Evolutionary conservation across 2,797 vertebrate genomes (phyloP), one percentile per base, ranked within the genome.

Genomic region (Denticeps clupeoides): DNA sequence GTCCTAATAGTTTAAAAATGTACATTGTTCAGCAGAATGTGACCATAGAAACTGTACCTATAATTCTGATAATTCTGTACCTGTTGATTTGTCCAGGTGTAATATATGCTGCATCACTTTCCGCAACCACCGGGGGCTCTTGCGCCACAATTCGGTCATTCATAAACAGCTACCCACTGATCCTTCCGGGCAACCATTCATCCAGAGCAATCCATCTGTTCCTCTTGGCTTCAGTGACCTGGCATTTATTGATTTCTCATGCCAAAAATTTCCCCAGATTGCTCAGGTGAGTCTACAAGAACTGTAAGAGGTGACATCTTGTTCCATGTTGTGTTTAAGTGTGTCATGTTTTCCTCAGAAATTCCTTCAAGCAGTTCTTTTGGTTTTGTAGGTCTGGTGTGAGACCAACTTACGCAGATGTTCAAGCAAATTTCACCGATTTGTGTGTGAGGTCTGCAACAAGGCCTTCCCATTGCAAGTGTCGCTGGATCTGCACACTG

Each of bases 201-300:
- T 97, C 74, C 93, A 96, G 77, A 97, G 81, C 84, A 98, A 98
- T 70, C 91, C 93, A 59, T 93, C 89, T 2, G 93, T 99, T 73
- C 89, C 93, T 1, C 81, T 87, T 21, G 93, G 94, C 70, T 97
- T 99, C 85, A 91, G 94, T 0, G 94, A 99, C 68, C 78, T 99
- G 62, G 90, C 93, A 59, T 99, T 97, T 81, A 93, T 90, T 0
- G 94, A 99, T 80, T 97, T 99, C 80, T 95, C 91, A 70, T 97
- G 91, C 70, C 81, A 80, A 64, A 99, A 96, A 75, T 99, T 99
- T 31, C 84, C 91, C 24, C 82, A 86, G 55, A 97, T 99, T 63
- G 93, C 94, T 47, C 94, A 98, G 93, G 94, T 97, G 81, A 53
- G 41, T 21, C n/a, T 13, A 5, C 7, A 1, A 9, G 1, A 16